A percentile compares a stretch with the other conserved stretches of the same genome.
Evolutionary conservation across 2,888 invertebrate genomes (phyloP).

Genomic region (Teinopalpus imperialis): DNA sequence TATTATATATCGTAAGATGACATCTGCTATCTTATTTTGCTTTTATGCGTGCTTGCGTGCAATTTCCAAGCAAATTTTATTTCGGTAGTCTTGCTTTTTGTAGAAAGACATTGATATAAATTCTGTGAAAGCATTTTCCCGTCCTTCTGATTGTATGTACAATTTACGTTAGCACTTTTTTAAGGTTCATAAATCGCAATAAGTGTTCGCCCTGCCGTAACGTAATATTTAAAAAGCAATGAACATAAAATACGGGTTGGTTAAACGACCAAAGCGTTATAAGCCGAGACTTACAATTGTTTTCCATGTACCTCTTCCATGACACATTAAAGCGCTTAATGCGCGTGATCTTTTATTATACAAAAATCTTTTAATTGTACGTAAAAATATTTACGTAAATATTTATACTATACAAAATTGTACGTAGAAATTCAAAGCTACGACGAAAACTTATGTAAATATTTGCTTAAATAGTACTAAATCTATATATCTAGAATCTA

Average conservation of each 20-base stretch:
- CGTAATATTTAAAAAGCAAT: constrained; percentile 14
- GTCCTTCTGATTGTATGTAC: constrained; percentile 13
- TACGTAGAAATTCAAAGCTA: too few relatives aligned
- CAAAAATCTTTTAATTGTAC: too few relatives aligned
- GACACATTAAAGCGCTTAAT: neutral
- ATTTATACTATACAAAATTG: too few relatives aligned
- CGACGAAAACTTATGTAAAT: too few relatives aligned
- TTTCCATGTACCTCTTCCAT: neutral
- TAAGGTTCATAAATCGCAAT: constrained; percentile 18
- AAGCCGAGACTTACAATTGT: neutral
- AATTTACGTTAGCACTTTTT: constrained; percentile 19
- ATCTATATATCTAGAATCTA: too few relatives aligned
- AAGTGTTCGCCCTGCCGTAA: constrained; percentile 13
- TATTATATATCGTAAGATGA: too few relatives aligned
- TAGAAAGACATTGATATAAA: constrained; percentile 12
- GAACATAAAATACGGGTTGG: constrained; percentile 2
- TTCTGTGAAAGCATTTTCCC: constrained; percentile 9
- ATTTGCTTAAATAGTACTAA: too few relatives aligned
- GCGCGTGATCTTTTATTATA: too few relatives aligned
- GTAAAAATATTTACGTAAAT: too few relatives aligned
- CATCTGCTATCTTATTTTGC: too few relatives aligned
- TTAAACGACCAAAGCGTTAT: neutral
- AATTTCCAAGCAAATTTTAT: constrained; percentile 3
- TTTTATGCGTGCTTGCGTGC: too few relatives aligned
- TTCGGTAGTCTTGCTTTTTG: constrained; percentile 11